phyloP scores from a whole-genome alignment of 2,888 invertebrate species.

The Athalia circularis region DNA sequence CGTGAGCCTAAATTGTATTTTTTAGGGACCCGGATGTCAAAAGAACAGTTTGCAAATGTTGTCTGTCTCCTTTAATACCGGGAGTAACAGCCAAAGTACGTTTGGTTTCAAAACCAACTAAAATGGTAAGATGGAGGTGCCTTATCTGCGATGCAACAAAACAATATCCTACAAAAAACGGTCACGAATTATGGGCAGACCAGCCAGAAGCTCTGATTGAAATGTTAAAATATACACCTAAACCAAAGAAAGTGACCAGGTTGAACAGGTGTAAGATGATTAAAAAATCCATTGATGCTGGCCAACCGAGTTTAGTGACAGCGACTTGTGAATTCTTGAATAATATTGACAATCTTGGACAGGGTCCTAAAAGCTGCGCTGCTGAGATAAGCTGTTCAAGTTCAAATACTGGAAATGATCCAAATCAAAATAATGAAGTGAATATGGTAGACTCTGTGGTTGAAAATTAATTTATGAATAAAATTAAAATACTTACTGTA shows the following conservation, averaged over 20 bases:
- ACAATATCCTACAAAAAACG: conserved; percentile 70
- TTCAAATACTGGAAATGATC: not conserved
- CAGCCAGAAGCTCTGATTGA: conserved; percentile 76
- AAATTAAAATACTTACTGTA: not conserved
- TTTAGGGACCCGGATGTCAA: conserved; percentile 79
- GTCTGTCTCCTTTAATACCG: conserved; percentile 76
- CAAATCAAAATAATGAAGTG: not conserved
- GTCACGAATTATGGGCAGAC: conserved; percentile 77
- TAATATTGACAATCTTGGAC: not conserved
- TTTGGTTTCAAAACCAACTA: conserved; percentile 74
- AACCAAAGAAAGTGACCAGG: conserved; percentile 45
- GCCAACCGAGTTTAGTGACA: not conserved
- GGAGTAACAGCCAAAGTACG: conserved; percentile 76
- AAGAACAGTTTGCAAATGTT: conserved; percentile 78
- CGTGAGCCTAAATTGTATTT: conserved; percentile 48
- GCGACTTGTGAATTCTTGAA: not conserved
- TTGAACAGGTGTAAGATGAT: not conserved
- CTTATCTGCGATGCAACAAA: conserved; percentile 71
- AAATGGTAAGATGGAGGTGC: conserved; percentile 76
- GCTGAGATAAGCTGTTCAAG: not conserved
- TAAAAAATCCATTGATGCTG: not conserved
- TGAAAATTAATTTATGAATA: not conserved
- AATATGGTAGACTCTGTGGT: not conserved
- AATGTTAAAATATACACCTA: conserved; percentile 71
- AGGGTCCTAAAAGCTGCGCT: not conserved